Conservation (phyloP, 2,888 invertebrate genomes). For the Ptilodon capucinus region DNA sequence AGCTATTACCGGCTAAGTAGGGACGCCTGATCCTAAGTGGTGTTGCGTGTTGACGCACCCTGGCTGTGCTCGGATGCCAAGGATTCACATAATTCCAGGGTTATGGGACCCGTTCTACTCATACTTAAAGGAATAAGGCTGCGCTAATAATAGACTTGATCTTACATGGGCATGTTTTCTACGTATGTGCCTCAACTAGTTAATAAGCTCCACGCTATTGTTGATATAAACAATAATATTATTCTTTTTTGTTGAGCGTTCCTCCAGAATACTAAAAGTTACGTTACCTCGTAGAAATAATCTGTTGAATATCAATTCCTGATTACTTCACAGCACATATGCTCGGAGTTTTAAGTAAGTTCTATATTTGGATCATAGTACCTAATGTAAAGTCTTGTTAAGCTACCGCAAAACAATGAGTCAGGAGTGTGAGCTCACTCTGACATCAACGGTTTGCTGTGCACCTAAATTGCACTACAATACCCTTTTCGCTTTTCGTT, state of each 20-base stretch:
- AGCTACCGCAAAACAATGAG: slow-evolving; percentile 32
- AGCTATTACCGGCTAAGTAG: slow-evolving; percentile 16
- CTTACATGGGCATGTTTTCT: slow-evolving; percentile 3
- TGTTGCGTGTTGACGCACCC: slow-evolving; percentile 36
- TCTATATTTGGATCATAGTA: slow-evolving; percentile 22
- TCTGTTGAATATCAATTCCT: slow-evolving; percentile 8
- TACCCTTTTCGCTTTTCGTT: slow-evolving; percentile 30
- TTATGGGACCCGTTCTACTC: slow-evolving; percentile 9
- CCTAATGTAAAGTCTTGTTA: slow-evolving; percentile 28
- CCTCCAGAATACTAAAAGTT: background rate
- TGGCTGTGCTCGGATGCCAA: slow-evolving; percentile 27
- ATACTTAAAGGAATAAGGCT: slow-evolving; percentile 5
- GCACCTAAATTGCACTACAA: slow-evolving; percentile 39
- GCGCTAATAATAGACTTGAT: slow-evolving; percentile 6
- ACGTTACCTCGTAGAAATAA: background rate
- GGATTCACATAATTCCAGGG: slow-evolving; percentile 30
- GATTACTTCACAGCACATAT: slow-evolving; percentile 10
- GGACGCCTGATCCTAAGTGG: slow-evolving; percentile 20
- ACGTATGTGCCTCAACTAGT: background rate
- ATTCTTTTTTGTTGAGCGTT: background rate
- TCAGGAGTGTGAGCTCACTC: slow-evolving; percentile 53
- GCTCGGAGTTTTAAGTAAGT: slow-evolving; percentile 10
- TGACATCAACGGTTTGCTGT: slow-evolving; percentile 49
- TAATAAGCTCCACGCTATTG: background rate
- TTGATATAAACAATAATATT: background rate